Conservation (phyloP, 2,113 vertebrate genomes). For the Uria aalge region DNA sequence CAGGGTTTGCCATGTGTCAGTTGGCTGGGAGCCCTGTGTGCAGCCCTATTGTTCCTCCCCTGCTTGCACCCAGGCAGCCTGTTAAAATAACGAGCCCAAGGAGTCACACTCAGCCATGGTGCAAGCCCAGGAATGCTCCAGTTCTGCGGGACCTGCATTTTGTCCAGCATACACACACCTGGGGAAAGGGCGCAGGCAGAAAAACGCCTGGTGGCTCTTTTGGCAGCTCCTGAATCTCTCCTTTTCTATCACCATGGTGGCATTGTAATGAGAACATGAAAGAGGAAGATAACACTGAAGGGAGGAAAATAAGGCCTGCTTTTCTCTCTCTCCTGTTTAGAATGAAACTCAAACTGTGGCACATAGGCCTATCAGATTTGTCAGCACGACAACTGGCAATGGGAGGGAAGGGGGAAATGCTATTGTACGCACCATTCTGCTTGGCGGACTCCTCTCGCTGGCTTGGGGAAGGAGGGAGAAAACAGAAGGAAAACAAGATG, state of each 20-base stretch:
- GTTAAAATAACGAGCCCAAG: not conserved
- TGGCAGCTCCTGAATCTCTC: not conserved
- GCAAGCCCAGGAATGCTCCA: not conserved
- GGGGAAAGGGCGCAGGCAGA: not conserved
- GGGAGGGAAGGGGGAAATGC: not conserved
- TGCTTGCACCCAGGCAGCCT: not conserved
- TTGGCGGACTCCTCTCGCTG: not conserved
- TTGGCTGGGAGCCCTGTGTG: not conserved
- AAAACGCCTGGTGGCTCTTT: not conserved
- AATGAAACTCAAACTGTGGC: not conserved
- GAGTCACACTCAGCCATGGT: not conserved
- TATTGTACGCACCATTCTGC: not conserved
- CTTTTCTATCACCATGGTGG: not conserved
- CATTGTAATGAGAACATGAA: not conserved
- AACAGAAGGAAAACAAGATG: not conserved
- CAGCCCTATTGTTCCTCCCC: not conserved
- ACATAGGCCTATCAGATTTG: slow-evolving; percentile 40
- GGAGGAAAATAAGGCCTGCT: not conserved
- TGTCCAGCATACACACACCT: not conserved
- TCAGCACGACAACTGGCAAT: not conserved
- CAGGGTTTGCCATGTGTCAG: not conserved
- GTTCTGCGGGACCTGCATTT: accelerated
- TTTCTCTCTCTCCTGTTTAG: not conserved
- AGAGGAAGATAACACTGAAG: not conserved
- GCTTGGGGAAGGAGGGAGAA: not conserved